phyloP scores from a whole-genome alignment of 30 jellyfish, hydroid and myxozoan species.

The Turritopsis dohrnii region DNA sequence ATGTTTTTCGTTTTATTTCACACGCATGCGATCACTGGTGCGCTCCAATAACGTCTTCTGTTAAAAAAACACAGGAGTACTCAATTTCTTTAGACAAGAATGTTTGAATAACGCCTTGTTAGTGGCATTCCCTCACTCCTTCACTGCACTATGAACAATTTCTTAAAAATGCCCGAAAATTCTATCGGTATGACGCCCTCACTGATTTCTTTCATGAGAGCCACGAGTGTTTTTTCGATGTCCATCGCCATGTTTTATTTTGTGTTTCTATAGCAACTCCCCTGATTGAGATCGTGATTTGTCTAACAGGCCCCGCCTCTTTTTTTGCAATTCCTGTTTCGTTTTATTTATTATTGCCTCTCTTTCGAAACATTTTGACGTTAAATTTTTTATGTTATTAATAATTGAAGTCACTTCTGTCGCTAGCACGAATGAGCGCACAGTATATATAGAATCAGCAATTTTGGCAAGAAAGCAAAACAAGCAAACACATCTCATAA shows the following conservation, averaged over 20 bases:
- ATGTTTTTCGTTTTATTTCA: too few species aligned
- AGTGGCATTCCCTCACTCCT: too few species aligned
- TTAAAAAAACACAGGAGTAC: too few species aligned
- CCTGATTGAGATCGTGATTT: background rate
- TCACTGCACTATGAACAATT: background rate
- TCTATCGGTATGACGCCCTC: too few species aligned
- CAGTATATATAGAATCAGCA: background rate
- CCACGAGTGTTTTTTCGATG: too few species aligned
- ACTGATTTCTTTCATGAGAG: too few species aligned
- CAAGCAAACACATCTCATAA: background rate
- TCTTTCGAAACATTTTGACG: background rate
- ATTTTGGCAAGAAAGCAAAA: too few species aligned
- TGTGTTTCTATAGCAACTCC: background rate
- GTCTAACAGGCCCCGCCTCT: background rate
- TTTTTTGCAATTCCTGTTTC: background rate
- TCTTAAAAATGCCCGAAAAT: too few species aligned
- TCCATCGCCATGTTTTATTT: background rate
- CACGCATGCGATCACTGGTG: background rate
- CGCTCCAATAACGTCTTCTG: too few species aligned
- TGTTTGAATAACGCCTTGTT: too few species aligned
- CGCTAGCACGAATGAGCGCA: background rate
- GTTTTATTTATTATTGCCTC: background rate
- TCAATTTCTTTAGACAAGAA: too few species aligned
- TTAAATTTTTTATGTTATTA: background rate
- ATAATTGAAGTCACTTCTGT: background rate